Conservation (phyloP, 1,140 invertebrate genomes). For the Orussus abietinus region DNA sequence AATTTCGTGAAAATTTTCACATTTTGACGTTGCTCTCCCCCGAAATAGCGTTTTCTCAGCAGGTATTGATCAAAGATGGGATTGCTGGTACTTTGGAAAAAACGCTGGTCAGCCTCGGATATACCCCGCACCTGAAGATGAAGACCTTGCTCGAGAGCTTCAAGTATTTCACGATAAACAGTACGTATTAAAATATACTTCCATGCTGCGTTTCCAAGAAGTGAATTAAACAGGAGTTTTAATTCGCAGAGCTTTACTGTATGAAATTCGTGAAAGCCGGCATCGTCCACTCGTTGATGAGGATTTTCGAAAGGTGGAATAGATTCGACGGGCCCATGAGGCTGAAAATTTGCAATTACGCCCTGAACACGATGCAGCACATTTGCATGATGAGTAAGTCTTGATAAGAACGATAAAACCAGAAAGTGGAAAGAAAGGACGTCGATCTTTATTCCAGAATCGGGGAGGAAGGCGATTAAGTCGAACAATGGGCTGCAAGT, state of each 20-base stretch:
- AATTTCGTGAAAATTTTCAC: constrained; percentile 1
- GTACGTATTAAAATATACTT: constrained; percentile 43
- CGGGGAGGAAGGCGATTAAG: constrained; percentile 59
- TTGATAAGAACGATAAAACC: constrained; percentile 6
- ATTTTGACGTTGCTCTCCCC: neutral
- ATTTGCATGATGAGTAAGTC: constrained; percentile 62
- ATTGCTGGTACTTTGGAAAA: constrained; percentile 61
- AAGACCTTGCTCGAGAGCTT: constrained; percentile 62
- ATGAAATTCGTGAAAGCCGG: constrained; percentile 61
- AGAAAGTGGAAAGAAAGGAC: too few species aligned
- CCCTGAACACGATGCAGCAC: constrained; percentile 61
- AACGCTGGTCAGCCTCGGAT: constrained; percentile 59
- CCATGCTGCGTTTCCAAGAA: constrained; percentile 11
- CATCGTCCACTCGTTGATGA: constrained; percentile 56
- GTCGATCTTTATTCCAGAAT: constrained; percentile 51
- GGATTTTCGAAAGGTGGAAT: constrained; percentile 65
- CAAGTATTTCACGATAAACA: constrained; percentile 63
- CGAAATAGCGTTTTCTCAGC: constrained; percentile 55
- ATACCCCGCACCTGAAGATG: constrained; percentile 60
- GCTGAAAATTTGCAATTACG: constrained; percentile 60
- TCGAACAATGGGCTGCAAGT: constrained; percentile 60
- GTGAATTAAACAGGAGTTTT: constrained; percentile 12
- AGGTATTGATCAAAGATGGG: constrained; percentile 62
- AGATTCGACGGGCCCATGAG: constrained; percentile 62
- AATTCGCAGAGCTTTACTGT: constrained; percentile 57